Percentiles rank a stretch among this genome's conserved stretches.
phyloP scores from a whole-genome alignment of 1,140 invertebrate genomes.

The Drosophila lini region DNA sequence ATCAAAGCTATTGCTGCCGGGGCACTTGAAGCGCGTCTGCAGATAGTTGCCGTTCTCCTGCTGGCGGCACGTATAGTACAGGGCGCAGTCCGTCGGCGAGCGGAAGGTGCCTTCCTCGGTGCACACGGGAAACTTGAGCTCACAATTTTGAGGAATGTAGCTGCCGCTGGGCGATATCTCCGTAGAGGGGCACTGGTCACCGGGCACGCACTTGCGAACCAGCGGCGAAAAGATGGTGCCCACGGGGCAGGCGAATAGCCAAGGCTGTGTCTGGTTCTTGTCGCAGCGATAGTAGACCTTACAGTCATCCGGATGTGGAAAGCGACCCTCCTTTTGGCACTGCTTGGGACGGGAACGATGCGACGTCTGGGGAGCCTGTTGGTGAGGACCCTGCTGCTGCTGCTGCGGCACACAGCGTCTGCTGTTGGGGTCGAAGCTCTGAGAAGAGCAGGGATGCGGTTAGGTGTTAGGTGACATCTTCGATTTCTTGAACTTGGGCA shows the following conservation, averaged over 20 bases:
- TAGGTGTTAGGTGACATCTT: too few species aligned
- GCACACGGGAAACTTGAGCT: conserved; percentile 81
- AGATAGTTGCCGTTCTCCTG: conserved; percentile 68
- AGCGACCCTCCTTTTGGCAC: conserved; percentile 71
- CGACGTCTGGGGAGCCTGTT: conserved; percentile 5
- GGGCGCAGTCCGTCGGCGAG: conserved; percentile 77
- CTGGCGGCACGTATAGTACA: conserved; percentile 83
- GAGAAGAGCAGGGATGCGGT: neutral
- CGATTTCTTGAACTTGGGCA: neutral
- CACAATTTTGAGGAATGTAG: conserved; percentile 71
- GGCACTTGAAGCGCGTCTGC: conserved; percentile 81
- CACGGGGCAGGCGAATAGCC: conserved; percentile 71
- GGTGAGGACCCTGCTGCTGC: neutral
- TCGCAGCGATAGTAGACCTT: conserved; percentile 82
- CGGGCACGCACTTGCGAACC: conserved; percentile 65
- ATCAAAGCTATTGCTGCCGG: conserved; percentile 65
- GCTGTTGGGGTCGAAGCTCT: conserved; percentile 66
- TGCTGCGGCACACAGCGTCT: conserved; percentile 53
- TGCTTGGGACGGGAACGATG: conserved; percentile 5
- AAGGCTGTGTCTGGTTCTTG: conserved; percentile 46
- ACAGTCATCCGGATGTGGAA: conserved; percentile 67
- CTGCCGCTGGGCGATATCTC: conserved; percentile 65
- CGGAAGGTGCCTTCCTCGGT: conserved; percentile 73
- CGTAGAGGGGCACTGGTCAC: conserved; percentile 68
- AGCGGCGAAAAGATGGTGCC: conserved; percentile 71